phyloP scores from a whole-genome alignment of 2,113 vertebrate genomes.

The Epinephelus fuscoguttatus region DNA sequence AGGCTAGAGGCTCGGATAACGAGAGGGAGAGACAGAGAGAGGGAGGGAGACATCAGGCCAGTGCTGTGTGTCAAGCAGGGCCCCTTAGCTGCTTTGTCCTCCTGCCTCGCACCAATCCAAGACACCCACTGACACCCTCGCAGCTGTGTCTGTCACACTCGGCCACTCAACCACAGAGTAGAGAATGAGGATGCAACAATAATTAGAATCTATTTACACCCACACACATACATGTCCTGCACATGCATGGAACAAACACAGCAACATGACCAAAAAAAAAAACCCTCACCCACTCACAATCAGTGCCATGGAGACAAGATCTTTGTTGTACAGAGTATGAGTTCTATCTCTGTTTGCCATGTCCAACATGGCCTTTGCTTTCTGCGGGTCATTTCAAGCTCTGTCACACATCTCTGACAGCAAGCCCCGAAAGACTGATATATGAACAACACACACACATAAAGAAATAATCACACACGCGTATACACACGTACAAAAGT shows the following conservation, averaged over 20 bases:
- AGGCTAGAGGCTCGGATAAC: conserved; percentile 57
- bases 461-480: conserved; percentile 13
- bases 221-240: conserved; percentile 12
- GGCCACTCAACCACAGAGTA: conserved; percentile 59
- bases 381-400: conserved; percentile 41
- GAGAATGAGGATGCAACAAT: conserved; percentile 63
- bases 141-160: conserved; percentile 78
- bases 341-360: conserved; percentile 39
- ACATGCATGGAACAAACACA: conserved; percentile 23
- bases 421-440: conserved; percentile 36
- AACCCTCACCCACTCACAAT: not conserved
- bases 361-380: conserved; percentile 52
- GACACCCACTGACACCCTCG: conserved; percentile 67
- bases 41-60: conserved; percentile 27
- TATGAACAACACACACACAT: conserved; percentile 8
- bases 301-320: conserved; percentile 7
- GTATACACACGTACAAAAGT: conserved; percentile 31
- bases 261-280: not conserved
- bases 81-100: conserved; percentile 47
- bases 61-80: conserved; percentile 43
- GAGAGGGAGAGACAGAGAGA: conserved; percentile 27
- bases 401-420: conserved; percentile 45
- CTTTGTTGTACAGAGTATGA: conserved; percentile 1
- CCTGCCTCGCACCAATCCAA: conserved; percentile 34
- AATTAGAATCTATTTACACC: conserved; percentile 69